A percentile compares a stretch with the other conserved stretches of the same genome.
phyloP scores from a whole-genome alignment of 2,888 invertebrate species.

The Meliscaeva auricollis region DNA sequence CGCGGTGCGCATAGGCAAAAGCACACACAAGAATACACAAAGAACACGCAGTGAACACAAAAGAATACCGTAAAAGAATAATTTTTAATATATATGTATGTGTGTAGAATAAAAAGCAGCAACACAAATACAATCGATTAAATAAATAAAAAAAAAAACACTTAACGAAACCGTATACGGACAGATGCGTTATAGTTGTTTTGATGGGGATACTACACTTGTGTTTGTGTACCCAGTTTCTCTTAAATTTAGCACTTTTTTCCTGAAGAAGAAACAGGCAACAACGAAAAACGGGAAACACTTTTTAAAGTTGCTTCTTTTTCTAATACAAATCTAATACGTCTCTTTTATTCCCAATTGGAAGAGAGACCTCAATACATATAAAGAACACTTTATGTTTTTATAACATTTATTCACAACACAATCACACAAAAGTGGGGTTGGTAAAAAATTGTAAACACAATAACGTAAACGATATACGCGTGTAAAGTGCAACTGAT shows the following conservation, averaged over 20 bases:
- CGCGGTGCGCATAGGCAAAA: constrained; percentile 54
- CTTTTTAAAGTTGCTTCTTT: constrained; percentile 54
- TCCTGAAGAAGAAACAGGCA: background rate
- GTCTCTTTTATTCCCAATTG: background rate
- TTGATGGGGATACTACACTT: constrained; percentile 2
- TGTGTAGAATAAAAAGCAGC: background rate
- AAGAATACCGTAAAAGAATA: constrained; percentile 72
- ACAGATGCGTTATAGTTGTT: background rate
- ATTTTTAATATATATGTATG: constrained; percentile 1
- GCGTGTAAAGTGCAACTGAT: constrained; percentile 29
- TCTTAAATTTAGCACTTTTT: constrained; percentile 7
- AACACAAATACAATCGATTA: constrained; percentile 10
- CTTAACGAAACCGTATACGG: constrained; percentile 22
- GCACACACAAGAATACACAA: constrained; percentile 15
- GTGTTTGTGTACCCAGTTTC: constrained; percentile 19
- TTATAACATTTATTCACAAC: background rate
- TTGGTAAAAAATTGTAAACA: constrained; percentile 18
- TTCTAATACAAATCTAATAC: constrained; percentile 26
- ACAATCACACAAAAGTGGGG: constrained; percentile 12
- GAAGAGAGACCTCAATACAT: background rate
- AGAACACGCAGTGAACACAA: constrained; percentile 58
- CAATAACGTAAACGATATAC: constrained; percentile 22
- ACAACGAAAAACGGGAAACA: constrained; percentile 34
- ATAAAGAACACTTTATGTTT: background rate
- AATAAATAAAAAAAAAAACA: constrained; percentile 27